Percentiles rank a stretch among this genome's conserved stretches.
Evolutionary conservation across 2,113 vertebrate genomes (phyloP).

Genomic region (Tringa solitaria): DNA sequence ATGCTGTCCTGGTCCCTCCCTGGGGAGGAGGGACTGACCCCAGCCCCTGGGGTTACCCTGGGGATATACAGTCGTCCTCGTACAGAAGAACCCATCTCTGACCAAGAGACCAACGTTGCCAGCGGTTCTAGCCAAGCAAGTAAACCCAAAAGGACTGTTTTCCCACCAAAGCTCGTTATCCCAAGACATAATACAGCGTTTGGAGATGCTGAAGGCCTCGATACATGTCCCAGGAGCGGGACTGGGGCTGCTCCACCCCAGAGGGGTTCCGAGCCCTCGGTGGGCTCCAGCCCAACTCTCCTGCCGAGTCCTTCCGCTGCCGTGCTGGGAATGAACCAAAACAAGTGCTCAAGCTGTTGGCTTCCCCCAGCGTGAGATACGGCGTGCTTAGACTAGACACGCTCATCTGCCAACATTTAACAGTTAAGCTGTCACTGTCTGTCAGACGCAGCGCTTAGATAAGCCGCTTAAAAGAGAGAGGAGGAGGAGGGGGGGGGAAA

Average conservation of each 20-base stretch:
- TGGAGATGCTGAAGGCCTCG: not conserved
- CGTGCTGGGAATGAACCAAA: not conserved
- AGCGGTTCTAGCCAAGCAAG: fast-evolving
- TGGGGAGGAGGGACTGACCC: not conserved
- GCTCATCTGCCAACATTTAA: not conserved
- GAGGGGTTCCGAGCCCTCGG: fast-evolving
- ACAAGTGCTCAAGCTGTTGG: not conserved
- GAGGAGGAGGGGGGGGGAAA: fast-evolving
- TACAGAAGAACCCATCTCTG: not conserved
- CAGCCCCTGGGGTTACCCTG: fast-evolving
- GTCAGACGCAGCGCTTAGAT: not conserved
- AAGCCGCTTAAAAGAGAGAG: not conserved
- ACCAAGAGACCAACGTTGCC: fast-evolving
- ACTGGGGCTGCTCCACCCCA: not conserved
- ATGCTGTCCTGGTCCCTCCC: not conserved
- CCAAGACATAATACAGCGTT: not conserved
- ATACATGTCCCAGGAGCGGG: fast-evolving
- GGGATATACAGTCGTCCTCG: not conserved
- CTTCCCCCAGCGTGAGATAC: not conserved
- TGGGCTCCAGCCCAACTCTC: not conserved
- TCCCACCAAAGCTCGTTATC: not conserved
- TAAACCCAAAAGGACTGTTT: not conserved
- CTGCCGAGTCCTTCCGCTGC: not conserved
- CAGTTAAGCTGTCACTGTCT: constrained; percentile 9
- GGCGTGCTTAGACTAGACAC: fast-evolving